Conservation (phyloP, 2,888 invertebrate genomes). For the Rugalucina vietnamica region DNA sequence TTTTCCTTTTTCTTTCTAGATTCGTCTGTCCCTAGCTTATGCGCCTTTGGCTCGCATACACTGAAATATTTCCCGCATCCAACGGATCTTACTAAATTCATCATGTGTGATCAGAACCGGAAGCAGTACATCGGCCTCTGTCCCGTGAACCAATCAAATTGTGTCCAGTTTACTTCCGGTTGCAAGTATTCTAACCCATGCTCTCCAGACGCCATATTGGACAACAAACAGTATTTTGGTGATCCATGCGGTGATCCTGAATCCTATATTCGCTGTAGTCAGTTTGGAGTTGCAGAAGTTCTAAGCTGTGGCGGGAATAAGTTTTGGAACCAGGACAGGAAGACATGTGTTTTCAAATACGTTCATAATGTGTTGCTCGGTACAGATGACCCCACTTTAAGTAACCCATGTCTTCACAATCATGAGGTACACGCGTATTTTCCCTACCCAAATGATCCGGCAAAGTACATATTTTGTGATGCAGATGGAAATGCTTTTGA, state of each 20-base stretch:
- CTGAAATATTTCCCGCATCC: constrained; percentile 60
- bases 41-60: constrained; percentile 28
- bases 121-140: constrained; percentile 46
- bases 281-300: constrained; percentile 63
- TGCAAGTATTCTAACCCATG: constrained; percentile 63
- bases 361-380: constrained; percentile 32
- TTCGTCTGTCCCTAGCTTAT: constrained; percentile 28
- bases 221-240: constrained; percentile 43
- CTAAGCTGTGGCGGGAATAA: constrained; percentile 47
- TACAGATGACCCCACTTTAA: constrained; percentile 11
- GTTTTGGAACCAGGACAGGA: constrained; percentile 53
- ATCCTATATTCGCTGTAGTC: constrained; percentile 66
- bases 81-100: constrained; percentile 57
- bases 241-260: constrained; percentile 59
- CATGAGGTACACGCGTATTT: constrained; percentile 67
- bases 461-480: constrained; percentile 76
- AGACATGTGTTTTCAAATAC: constrained; percentile 46
- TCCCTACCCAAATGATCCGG: constrained; percentile 62
- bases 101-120: constrained; percentile 63
- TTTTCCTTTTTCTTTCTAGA: not conserved
- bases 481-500: constrained; percentile 73
- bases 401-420: constrained; percentile 57
- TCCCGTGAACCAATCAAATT: constrained; percentile 43
- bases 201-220: constrained; percentile 37
- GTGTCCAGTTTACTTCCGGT: constrained; percentile 45